phyloP scores from a whole-genome alignment of 1,140 invertebrate genomes.

The Rhizoglyphus robini region DNA sequence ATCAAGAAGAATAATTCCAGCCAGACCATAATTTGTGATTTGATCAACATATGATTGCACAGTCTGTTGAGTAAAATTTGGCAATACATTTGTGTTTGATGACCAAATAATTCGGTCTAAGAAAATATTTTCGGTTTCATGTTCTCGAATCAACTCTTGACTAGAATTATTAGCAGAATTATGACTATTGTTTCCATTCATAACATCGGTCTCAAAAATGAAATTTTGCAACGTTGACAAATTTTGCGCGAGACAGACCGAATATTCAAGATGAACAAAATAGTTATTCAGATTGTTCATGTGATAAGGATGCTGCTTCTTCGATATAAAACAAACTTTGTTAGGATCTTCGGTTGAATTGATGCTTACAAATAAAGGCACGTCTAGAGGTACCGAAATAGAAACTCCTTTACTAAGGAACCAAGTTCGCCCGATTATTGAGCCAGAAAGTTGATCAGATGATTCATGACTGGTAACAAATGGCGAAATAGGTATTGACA shows the following conservation, averaged over 20 bases:
- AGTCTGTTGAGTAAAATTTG: constrained; percentile 25
- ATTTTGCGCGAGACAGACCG: constrained; percentile 62
- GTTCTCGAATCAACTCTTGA: neutral
- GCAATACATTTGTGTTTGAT: constrained; percentile 20
- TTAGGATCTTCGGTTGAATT: constrained; percentile 33
- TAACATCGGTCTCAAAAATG: constrained; percentile 42
- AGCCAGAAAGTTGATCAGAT: constrained; percentile 45
- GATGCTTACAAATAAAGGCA: constrained; percentile 52
- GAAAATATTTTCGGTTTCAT: constrained; percentile 16
- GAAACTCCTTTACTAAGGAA: constrained; percentile 68
- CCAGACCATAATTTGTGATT: constrained; percentile 31
- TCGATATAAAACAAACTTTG: constrained; percentile 56
- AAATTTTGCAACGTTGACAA: constrained; percentile 57
- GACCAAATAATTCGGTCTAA: constrained; percentile 27
- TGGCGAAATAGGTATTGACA: constrained; percentile 52
- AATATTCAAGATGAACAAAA: constrained; percentile 58
- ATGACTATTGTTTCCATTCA: constrained; percentile 6
- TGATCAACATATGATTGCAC: constrained; percentile 28
- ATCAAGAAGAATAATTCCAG: constrained; percentile 39
- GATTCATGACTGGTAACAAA: constrained; percentile 59
- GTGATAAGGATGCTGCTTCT: constrained; percentile 52
- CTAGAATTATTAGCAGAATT: neutral
- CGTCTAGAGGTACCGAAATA: constrained; percentile 55
- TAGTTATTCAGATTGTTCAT: constrained; percentile 48
- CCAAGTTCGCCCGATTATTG: constrained; percentile 63